Evolutionary conservation across 2,113 vertebrate genomes (phyloP).

Genomic region (Noturus placidus): DNA sequence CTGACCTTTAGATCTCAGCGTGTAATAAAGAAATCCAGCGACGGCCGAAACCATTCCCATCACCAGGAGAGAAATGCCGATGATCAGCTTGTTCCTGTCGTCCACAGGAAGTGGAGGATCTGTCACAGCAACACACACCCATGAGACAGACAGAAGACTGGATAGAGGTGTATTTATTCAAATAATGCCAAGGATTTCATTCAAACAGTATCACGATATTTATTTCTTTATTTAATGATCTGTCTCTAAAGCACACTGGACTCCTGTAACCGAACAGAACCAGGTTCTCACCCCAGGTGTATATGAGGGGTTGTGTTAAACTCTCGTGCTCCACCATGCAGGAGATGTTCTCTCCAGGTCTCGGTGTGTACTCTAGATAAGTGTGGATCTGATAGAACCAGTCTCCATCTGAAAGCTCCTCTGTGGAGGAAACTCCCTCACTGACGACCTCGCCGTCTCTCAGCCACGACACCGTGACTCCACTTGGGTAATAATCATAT

Average conservation of each 20-base stretch:
- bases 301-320: slow-evolving; percentile 11
- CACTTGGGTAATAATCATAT: slow-evolving; percentile 50
- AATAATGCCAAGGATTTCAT: too few relatives aligned
- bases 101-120: neutral
- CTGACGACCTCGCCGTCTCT: slow-evolving; percentile 44
- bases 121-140: neutral
- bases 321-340: slow-evolving; percentile 55
- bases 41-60: neutral
- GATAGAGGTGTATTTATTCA: too few relatives aligned
- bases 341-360: slow-evolving; percentile 54
- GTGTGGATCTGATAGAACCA: slow-evolving; percentile 60
- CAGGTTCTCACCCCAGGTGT: slow-evolving; percentile 1
- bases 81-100: neutral
- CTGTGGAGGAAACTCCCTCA: slow-evolving; percentile 35
- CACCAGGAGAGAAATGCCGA: neutral
- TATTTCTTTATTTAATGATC: too few relatives aligned
- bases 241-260: neutral
- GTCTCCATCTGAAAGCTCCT: slow-evolving; percentile 53
- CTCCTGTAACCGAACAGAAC: neutral
- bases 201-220: too few relatives aligned
- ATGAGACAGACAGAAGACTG: too few relatives aligned
- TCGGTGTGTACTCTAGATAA: slow-evolving; percentile 50
- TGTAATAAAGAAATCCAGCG: neutral
- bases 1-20: neutral
- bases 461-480: slow-evolving; percentile 53